Base-by-base conservation (phyloP, 2,797 vertebrate species). In the Anableps anableps region DNA sequence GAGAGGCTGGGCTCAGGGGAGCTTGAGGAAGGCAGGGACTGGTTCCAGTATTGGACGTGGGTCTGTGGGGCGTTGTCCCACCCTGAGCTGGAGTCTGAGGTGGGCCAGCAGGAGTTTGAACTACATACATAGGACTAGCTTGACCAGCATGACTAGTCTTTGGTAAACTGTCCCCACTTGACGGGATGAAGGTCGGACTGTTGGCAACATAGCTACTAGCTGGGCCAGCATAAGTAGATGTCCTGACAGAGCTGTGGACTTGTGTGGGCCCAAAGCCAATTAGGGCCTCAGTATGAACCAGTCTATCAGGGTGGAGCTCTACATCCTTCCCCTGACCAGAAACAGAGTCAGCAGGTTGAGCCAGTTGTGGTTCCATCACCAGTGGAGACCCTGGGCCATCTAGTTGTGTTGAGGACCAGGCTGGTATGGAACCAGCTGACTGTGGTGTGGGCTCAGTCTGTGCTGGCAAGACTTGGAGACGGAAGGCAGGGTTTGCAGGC, bases 121-220 rank as follows among this genome's bases (percentile, higher is more conserved):
- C 62, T 73, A 73, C 53, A 48, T 87, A 76, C 85, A 73, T 23
- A 85, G 91, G 86, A 90, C 87, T 90, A 90, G 80, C 79, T 83
- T 89, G 91, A 91, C 88, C 89, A 82, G 86, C 87, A 89, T 77
- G 87, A 90, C 89, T 89, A 89, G 89, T 87, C 84, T 83, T 55
- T 9, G 64, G 53, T 68, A 84, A 76, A 85, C 83, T 48, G 10
- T 34, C n/a, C 5, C 26, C 29, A 75, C 79, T 76, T 72, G 38
- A 80, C 47, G 43, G 76, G 19, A 64, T 14, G 23, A 70, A 29
- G 11, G 26, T 55, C n/a, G 38, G 34, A 83, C 10, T 80, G 62
- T 80, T 81, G 75, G 75, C 78, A 80, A 84, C 21, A 71, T 74
- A 66, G 19, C 43, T 75, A 78, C 64, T 64, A 43, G 74, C 66